Evolutionary conservation across 2,888 invertebrate genomes (phyloP).

Genomic region (Metacarcinus magister): DNA sequence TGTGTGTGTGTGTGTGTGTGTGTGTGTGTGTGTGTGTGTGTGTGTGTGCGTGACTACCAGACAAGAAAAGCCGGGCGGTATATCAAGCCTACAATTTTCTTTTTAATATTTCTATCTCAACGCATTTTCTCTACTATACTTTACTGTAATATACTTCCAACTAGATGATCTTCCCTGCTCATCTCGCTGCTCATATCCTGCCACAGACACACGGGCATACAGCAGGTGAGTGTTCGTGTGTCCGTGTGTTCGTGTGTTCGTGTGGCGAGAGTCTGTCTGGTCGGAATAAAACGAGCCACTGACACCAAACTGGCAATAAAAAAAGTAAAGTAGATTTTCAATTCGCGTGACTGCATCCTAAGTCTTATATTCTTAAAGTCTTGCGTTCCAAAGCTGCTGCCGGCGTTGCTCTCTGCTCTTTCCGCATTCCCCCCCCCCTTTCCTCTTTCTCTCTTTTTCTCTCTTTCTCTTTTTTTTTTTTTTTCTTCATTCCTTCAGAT

Average conservation of each 20-base stretch:
- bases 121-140: too few species aligned
- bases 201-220: not conserved
- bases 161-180: not conserved
- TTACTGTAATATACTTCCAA: not conserved
- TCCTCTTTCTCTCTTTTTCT: not conserved
- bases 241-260: too few species aligned
- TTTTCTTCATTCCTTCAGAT: not conserved
- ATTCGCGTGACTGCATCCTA: not conserved
- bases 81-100: too few species aligned
- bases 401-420: not conserved
- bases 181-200: not conserved
- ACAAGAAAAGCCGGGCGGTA: too few species aligned
- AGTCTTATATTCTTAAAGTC: conserved; percentile 31
- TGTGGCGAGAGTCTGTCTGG: too few species aligned
- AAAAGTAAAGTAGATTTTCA: conserved; percentile 20
- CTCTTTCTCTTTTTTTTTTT: not conserved
- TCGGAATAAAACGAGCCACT: not conserved
- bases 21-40: not conserved
- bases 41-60: too few species aligned
- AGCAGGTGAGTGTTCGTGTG: too few species aligned
- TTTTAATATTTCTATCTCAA: too few species aligned
- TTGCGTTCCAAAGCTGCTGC: not conserved
- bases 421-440: not conserved
- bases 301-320: not conserved
- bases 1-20: not conserved